Percentiles rank a stretch among this genome's conserved stretches.
Evolutionary conservation across 2,888 invertebrate species (phyloP).

Genomic region (Tiliacea citrago): DNA sequence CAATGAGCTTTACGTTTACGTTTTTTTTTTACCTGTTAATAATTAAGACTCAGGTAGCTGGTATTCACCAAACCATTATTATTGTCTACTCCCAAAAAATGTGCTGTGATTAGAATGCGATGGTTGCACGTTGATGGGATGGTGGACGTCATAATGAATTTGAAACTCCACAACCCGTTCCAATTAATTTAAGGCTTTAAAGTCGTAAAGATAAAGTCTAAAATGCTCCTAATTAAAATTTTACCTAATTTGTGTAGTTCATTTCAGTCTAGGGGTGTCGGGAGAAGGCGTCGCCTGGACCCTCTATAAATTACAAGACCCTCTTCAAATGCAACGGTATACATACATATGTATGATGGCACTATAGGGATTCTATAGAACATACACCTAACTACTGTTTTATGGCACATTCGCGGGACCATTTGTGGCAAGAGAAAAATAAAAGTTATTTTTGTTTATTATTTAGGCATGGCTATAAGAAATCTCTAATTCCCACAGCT

Average conservation of each 20-base stretch:
- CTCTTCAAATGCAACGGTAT: constrained; percentile 42
- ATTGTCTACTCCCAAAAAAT: constrained; percentile 25
- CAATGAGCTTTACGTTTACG: background rate
- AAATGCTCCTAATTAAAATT: constrained; percentile 23
- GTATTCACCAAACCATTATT: constrained; percentile 3
- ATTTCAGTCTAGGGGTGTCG: constrained; percentile 41
- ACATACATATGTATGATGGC: constrained; percentile 13
- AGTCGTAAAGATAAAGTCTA: background rate
- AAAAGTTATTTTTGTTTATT: constrained; percentile 10
- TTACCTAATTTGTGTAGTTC: constrained; percentile 39
- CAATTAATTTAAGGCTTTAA: constrained; percentile 18
- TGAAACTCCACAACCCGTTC: background rate
- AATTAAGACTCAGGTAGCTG: constrained; percentile 5
- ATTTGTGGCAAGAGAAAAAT: constrained; percentile 7
- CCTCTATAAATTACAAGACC: constrained; percentile 56
- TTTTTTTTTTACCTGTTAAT: background rate
- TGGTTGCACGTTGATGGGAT: background rate
- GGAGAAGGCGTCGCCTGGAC: constrained; percentile 49
- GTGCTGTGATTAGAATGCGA: constrained; percentile 7
- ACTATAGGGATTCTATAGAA: constrained; percentile 20
- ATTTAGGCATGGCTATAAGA: background rate
- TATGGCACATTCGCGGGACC: constrained; percentile 7
- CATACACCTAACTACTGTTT: constrained; percentile 9
- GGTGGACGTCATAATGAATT: constrained; percentile 11
- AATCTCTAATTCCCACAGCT: no score